These are phyloP conservation scores for Fragum fragum DNA, from an alignment of 2,888 invertebrate genomes.

Conservation along the genomic window DNA sequence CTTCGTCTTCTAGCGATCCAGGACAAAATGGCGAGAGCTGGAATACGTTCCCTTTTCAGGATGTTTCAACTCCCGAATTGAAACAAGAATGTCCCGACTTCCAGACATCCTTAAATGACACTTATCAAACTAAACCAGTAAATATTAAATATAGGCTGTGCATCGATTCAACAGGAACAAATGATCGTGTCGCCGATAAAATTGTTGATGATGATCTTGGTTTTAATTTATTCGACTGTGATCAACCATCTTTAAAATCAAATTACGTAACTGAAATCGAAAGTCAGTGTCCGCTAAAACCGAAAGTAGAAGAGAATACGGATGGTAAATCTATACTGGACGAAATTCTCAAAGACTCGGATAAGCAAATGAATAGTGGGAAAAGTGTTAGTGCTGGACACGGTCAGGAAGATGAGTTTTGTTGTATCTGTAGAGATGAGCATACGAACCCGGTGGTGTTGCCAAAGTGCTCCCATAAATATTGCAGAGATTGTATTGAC, in stretches of 20 bases:
- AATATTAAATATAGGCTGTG: background rate
- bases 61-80: background rate
- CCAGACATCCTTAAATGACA: background rate
- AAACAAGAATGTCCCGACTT: background rate
- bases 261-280: background rate
- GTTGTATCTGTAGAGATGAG: conserved; percentile 66
- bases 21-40: background rate
- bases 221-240: conserved; percentile 10
- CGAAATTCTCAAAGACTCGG: background rate
- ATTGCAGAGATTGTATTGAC: conserved; percentile 69
- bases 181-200: conserved; percentile 4
- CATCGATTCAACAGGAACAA: background rate
- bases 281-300: background rate
- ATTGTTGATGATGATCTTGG: conserved; percentile 28
- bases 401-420: conserved; percentile 44
- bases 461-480: conserved; percentile 70
- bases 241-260: background rate
- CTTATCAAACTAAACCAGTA: background rate
- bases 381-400: background rate
- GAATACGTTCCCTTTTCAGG: conserved; percentile 6
- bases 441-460: conserved; percentile 61
- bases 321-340: background rate
- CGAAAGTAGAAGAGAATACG: conserved; percentile 9
- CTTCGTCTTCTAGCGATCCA: background rate
- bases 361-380: background rate